Percentiles rank a stretch among this genome's conserved stretches.
These are phyloP conservation scores for Aspidoscelis tigris DNA, from an alignment of 2,113 vertebrate species.

Conservation along the genomic window DNA sequence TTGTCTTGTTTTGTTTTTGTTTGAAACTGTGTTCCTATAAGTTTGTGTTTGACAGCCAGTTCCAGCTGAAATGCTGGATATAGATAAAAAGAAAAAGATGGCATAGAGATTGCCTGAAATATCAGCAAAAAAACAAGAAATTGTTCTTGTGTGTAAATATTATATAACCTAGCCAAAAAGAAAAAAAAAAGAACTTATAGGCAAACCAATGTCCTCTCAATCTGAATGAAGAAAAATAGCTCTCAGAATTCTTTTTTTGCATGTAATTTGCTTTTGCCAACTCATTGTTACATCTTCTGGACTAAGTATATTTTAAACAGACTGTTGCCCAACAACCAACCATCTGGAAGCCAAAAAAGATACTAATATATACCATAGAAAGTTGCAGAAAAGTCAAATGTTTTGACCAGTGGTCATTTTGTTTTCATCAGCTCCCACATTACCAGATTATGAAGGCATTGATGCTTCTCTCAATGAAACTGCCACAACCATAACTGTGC, in stretches of 20 bases:
- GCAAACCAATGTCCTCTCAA: background rate
- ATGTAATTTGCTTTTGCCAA: background rate
- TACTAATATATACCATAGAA: background rate
- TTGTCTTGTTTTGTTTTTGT: too few species aligned
- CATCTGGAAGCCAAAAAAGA: fast-evolving
- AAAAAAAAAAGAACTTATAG: too few species aligned
- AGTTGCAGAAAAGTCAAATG: constrained; percentile 17
- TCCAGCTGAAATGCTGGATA: background rate
- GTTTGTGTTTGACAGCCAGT: background rate
- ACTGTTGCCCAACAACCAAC: background rate
- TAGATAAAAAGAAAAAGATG: background rate
- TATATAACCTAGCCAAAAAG: background rate
- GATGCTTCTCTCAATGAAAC: constrained; percentile 98
- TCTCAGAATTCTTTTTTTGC: background rate
- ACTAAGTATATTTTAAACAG: background rate
- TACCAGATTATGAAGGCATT: constrained; percentile 94
- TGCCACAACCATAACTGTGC: constrained; percentile 95
- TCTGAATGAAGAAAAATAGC: background rate
- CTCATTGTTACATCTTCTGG: too few species aligned
- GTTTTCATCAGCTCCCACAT: constrained; percentile 85
- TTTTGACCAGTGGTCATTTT: constrained; percentile 40
- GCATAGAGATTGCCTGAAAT: background rate
- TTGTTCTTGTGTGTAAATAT: background rate
- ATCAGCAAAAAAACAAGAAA: background rate
- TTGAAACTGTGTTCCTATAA: too few species aligned